Evolutionary conservation across 2,888 invertebrate genomes (phyloP), one percentile per base, ranked within the genome.

Genomic region (Timema cristinae): DNA sequence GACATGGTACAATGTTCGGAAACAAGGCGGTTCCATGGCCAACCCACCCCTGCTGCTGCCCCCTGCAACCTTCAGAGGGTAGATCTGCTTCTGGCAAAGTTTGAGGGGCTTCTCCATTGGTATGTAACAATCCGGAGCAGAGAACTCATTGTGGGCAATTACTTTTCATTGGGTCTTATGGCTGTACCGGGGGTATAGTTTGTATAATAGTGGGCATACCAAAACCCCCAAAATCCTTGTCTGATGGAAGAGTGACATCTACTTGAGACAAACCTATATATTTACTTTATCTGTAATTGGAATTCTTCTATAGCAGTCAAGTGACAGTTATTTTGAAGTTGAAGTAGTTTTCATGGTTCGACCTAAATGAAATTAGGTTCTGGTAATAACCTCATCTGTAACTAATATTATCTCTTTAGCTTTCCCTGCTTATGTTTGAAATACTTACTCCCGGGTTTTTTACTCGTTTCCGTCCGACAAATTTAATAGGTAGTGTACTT

Each of bases 381-480:
- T 5, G 69, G 16, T 11, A 48, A n/a, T 32, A n/a, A 15, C 51
- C 48, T n/a, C 10, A 4, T 6, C 11, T 54, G 8, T 16, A 13
- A 5, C 32, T 52, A 47, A 6, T 48, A 10, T 54, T 32, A 13
- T 50, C 50, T 63, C 69, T 48, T 61, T 69, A 8, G 59, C 56
- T 59, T 70, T 70, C 32, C n/a, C 32, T 32, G 32, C 15, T 67
- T 49, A 70, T 32, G 1, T 70, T 71, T 52, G 68, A n/a, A 8
- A 73, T 50, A 52, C 67, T 73, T 54, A 73, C 71, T 50, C 67
- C 52, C 16, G 73, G 70, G n/a, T n/a, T n/a, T 32, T 56, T 71
- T 47, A 71, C 48, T 16, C 71, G 67, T 49, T 71, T n/a, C 47
- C 71, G 15, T 10, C 49, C 50, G 47, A 61, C 32, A 32, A 32